Evolutionary conservation across 2,888 invertebrate species (phyloP).

Genomic region (Tipula helvola): DNA sequence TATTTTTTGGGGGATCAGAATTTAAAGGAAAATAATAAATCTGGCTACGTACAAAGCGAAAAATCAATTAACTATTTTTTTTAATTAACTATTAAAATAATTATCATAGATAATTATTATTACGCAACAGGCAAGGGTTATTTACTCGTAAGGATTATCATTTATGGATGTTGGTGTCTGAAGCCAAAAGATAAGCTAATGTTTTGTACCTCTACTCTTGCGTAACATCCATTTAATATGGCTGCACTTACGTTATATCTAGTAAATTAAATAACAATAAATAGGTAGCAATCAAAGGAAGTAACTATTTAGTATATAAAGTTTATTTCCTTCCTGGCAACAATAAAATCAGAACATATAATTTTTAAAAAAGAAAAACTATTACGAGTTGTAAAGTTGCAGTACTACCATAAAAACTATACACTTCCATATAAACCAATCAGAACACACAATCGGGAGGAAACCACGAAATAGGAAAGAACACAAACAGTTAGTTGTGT

Average conservation of each 20-base stretch:
- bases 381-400: neutral
- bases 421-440: neutral
- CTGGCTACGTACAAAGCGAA: neutral
- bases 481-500: neutral
- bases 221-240: no score
- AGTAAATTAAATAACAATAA: neutral
- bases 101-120: neutral
- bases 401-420: neutral
- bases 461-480: neutral
- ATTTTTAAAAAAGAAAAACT: neutral
- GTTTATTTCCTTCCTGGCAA: neutral
- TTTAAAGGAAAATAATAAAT: neutral
- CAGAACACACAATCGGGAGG: neutral
- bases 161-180: neutral
- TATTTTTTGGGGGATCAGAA: neutral
- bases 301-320: neutral
- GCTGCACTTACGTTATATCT: no score
- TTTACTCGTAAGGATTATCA: neutral
- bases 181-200: no score
- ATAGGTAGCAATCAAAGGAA: neutral
- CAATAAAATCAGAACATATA: neutral
- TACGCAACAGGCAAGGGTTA: neutral
- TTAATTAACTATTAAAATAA: neutral
- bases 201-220: no score
- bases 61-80: neutral